These are phyloP conservation scores for Melitaea cinxia DNA, from an alignment of 1,140 invertebrate genomes.

Conservation along the genomic window DNA sequence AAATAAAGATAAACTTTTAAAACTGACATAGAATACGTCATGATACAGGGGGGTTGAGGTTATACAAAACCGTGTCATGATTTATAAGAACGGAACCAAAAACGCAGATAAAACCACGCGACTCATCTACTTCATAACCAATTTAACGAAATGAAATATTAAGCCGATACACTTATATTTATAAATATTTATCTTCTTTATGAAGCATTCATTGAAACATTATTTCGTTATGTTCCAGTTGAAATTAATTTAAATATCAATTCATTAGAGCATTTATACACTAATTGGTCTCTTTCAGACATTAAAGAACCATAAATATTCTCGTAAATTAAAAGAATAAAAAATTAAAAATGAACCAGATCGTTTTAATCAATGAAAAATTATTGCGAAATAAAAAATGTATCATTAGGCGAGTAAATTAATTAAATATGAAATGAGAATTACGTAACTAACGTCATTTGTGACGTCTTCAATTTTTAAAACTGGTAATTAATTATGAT, in stretches of 20 bases:
- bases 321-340: constrained; percentile 29
- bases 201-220: constrained; percentile 1
- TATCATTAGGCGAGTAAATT: constrained; percentile 17
- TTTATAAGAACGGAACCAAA: too few species aligned
- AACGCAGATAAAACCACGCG: too few species aligned
- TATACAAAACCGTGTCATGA: too few species aligned
- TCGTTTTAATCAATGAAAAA: constrained; percentile 27
- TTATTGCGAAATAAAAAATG: constrained; percentile 28
- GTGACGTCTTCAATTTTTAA: constrained; percentile 12
- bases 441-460: constrained; percentile 32
- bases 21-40: too few species aligned
- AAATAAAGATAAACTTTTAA: too few species aligned
- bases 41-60: too few species aligned
- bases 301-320: constrained; percentile 27
- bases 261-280: constrained; percentile 22
- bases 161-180: too few species aligned
- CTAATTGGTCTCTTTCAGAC: constrained; percentile 32
- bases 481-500: too few species aligned
- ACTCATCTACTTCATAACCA: too few species aligned
- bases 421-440: constrained; percentile 29
- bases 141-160: too few species aligned
- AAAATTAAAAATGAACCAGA: constrained; percentile 30
- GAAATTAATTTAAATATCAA: constrained; percentile 17
- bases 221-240: background rate
- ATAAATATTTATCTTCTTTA: background rate